phyloP scores from a whole-genome alignment of 1,140 invertebrate species.

The Drosophila funebris region DNA sequence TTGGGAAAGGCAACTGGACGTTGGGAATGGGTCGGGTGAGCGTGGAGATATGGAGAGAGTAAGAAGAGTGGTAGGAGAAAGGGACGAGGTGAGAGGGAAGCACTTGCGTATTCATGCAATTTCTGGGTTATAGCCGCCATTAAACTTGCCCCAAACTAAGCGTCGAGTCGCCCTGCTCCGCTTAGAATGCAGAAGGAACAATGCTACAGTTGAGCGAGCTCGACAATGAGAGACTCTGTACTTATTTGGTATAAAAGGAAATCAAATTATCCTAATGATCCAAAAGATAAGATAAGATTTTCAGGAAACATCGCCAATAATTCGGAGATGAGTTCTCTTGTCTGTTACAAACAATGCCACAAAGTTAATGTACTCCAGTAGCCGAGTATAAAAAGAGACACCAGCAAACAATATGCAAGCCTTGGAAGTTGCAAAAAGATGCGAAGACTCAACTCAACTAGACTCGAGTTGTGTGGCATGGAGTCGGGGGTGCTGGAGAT shows the following conservation, averaged over 20 bases:
- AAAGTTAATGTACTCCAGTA: neutral
- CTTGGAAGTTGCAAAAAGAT: slow-evolving; percentile 13
- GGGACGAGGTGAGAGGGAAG: slow-evolving; percentile 4
- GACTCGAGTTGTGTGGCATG: neutral
- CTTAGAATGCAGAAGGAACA: neutral
- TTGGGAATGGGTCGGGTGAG: neutral
- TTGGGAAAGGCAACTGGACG: slow-evolving; percentile 48
- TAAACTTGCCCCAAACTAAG: slow-evolving; percentile 75
- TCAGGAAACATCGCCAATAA: too few relatives aligned
- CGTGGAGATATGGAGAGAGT: neutral
- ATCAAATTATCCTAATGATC: neutral
- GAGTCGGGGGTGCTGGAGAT: neutral
- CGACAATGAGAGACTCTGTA: neutral
- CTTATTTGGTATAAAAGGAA: neutral
- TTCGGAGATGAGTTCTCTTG: too few relatives aligned
- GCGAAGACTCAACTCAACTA: slow-evolving; percentile 6
- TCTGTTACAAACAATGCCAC: neutral
- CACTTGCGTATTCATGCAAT: slow-evolving; percentile 79
- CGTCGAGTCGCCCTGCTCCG: slow-evolving; percentile 18
- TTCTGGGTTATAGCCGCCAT: slow-evolving; percentile 78
- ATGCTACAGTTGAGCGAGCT: slow-evolving; percentile 2
- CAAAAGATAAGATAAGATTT: too few relatives aligned
- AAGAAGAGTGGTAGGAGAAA: neutral
- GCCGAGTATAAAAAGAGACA: neutral
- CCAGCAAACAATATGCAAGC: slow-evolving; percentile 20